Conservation (phyloP, 2,888 invertebrate genomes). For the Phanerotoma sp. region DNA sequence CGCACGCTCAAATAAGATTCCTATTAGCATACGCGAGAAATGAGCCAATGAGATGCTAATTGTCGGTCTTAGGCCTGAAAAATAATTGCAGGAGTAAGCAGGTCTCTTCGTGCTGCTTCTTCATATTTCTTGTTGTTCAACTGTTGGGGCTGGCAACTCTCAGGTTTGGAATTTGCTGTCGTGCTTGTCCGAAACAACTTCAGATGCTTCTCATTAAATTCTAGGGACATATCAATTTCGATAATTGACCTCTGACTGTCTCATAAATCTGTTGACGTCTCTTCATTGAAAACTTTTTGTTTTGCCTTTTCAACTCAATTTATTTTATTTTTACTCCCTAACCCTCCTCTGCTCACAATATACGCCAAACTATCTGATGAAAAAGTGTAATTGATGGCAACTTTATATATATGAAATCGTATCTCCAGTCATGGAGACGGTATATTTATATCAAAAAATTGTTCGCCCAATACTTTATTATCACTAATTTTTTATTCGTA, state of each 20-base stretch:
- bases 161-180: background rate
- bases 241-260: slow-evolving; percentile 23
- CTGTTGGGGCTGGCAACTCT: background rate
- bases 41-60: slow-evolving; percentile 56
- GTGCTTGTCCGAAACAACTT: slow-evolving; percentile 5
- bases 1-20: slow-evolving; percentile 46
- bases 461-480: too few relatives aligned
- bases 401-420: background rate
- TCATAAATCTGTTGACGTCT: slow-evolving; percentile 23
- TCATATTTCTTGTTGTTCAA: background rate
- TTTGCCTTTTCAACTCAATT: background rate
- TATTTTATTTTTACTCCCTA: background rate
- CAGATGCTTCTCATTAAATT: slow-evolving; percentile 12
- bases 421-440: too few relatives aligned
- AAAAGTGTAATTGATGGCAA: slow-evolving; percentile 4
- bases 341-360: background rate
- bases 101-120: background rate
- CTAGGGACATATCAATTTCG: slow-evolving; percentile 27
- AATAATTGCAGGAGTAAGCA: slow-evolving; percentile 39
- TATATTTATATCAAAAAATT: too few relatives aligned
- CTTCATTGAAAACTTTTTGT: slow-evolving; percentile 7
- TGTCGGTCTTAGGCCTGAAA: slow-evolving; percentile 48
- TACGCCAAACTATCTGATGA: background rate
- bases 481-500: too few relatives aligned
- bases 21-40: slow-evolving; percentile 51